Conservation (phyloP, 1,140 invertebrate species). For the Episyrphus balteatus region DNA sequence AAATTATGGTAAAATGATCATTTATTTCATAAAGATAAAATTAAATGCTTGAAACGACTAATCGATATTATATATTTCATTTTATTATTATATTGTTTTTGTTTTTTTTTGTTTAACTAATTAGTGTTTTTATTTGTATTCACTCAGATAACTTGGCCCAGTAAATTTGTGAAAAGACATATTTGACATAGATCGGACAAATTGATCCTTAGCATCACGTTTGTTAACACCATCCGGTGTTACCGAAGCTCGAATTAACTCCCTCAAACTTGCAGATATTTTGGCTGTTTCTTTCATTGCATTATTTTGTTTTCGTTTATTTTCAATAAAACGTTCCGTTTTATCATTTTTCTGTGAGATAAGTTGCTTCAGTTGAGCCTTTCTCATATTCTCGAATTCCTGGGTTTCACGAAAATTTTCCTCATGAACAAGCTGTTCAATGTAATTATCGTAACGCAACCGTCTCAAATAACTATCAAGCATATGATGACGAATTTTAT, state of each 20-base stretch:
- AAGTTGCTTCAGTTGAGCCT: constrained; percentile 21
- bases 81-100: no score
- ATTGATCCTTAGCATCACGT: neutral
- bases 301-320: constrained; percentile 19
- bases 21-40: no score
- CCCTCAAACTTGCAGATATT: constrained; percentile 30
- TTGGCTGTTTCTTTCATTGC: constrained; percentile 26
- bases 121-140: no score
- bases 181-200: constrained; percentile 1
- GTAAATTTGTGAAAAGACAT: neutral
- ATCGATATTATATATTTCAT: no score
- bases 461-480: constrained; percentile 24
- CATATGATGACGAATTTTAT: constrained; percentile 20
- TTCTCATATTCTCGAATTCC: constrained; percentile 16
- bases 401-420: constrained; percentile 31
- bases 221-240: constrained; percentile 17
- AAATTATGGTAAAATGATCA: no score
- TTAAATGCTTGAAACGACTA: no score
- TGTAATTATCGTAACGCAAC: constrained; percentile 28
- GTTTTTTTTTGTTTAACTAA: no score
- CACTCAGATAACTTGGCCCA: no score
- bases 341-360: constrained; percentile 21
- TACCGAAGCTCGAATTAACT: constrained; percentile 29
- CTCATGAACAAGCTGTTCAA: constrained; percentile 31
- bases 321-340: constrained; percentile 25